A percentile compares a stretch with the other conserved stretches of the same genome.
phyloP scores from a whole-genome alignment of 1,140 invertebrate species.

The Camponotus floridanus region DNA sequence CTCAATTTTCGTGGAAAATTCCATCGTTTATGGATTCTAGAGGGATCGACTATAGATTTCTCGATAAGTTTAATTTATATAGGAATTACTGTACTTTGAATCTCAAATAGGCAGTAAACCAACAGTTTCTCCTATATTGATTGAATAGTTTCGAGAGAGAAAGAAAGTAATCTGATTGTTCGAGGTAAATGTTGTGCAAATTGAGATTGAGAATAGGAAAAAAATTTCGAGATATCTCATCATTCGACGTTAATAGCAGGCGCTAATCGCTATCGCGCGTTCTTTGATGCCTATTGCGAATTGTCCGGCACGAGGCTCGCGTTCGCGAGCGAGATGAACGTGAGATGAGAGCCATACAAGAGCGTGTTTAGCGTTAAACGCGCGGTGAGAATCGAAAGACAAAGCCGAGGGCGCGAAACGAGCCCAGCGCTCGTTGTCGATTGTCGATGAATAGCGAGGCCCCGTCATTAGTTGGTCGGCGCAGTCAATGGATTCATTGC shows the following conservation, averaged over 20 bases:
- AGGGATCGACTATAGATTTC: too few relatives aligned
- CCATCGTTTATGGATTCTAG: too few relatives aligned
- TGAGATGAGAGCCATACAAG: slow-evolving; percentile 37
- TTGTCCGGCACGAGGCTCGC: neutral
- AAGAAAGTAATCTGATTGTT: too few relatives aligned
- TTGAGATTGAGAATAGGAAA: too few relatives aligned
- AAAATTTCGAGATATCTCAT: neutral
- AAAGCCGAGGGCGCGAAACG: slow-evolving; percentile 26
- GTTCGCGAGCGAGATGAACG: slow-evolving; percentile 36
- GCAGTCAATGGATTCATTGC: slow-evolving; percentile 81
- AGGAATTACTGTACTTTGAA: too few relatives aligned
- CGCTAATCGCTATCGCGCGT: neutral
- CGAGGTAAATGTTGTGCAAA: too few relatives aligned
- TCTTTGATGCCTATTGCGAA: neutral
- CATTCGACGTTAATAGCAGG: neutral
- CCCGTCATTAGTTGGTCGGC: slow-evolving; percentile 77
- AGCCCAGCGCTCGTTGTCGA: slow-evolving; percentile 62
- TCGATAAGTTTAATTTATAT: too few relatives aligned
- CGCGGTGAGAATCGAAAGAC: slow-evolving; percentile 43
- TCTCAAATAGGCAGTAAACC: too few relatives aligned
- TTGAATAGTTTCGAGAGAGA: too few relatives aligned
- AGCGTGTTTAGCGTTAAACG: slow-evolving; percentile 37
- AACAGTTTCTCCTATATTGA: too few relatives aligned
- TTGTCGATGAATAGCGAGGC: slow-evolving; percentile 77
- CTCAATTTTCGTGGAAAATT: too few relatives aligned